phyloP scores from a whole-genome alignment of 1,140 invertebrate genomes.

The Diorhabda carinulata region DNA sequence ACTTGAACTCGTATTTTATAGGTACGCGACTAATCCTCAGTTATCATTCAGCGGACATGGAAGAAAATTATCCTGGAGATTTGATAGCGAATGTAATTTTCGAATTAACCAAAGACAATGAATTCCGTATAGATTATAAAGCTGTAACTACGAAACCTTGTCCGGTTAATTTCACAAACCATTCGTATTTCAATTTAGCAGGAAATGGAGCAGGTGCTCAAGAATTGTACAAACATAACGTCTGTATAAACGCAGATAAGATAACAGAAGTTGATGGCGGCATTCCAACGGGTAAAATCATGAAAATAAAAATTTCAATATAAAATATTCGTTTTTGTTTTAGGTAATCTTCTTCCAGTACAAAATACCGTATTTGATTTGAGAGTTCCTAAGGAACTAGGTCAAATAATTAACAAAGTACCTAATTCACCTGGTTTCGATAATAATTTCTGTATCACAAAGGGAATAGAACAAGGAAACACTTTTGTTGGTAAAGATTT shows the following conservation, averaged over 20 bases:
- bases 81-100: slow-evolving; percentile 66
- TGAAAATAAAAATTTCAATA: neutral
- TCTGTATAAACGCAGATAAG: slow-evolving; percentile 70
- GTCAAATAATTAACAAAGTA: slow-evolving; percentile 49
- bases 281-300: slow-evolving; percentile 72
- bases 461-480: slow-evolving; percentile 27
- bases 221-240: slow-evolving; percentile 68
- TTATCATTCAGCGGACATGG: slow-evolving; percentile 58
- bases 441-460: slow-evolving; percentile 61
- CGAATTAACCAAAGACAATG: slow-evolving; percentile 66
- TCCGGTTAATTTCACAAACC: slow-evolving; percentile 87
- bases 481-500: slow-evolving; percentile 34
- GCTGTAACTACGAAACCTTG: slow-evolving; percentile 74
- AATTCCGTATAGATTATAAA: slow-evolving; percentile 67
- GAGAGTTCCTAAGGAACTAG: slow-evolving; percentile 54
- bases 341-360: slow-evolving; percentile 38
- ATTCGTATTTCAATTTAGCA: slow-evolving; percentile 91
- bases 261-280: slow-evolving; percentile 69
- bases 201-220: slow-evolving; percentile 62
- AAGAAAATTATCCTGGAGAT: slow-evolving; percentile 85
- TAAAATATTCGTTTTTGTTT: slow-evolving; percentile 11
- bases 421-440: slow-evolving; percentile 62
- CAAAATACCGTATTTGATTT: slow-evolving; percentile 57
- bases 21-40: slow-evolving; percentile 46
- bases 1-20: slow-evolving; percentile 39